Evolutionary conservation across 2,113 vertebrate genomes (phyloP).

Genomic region (Nibea coibor): DNA sequence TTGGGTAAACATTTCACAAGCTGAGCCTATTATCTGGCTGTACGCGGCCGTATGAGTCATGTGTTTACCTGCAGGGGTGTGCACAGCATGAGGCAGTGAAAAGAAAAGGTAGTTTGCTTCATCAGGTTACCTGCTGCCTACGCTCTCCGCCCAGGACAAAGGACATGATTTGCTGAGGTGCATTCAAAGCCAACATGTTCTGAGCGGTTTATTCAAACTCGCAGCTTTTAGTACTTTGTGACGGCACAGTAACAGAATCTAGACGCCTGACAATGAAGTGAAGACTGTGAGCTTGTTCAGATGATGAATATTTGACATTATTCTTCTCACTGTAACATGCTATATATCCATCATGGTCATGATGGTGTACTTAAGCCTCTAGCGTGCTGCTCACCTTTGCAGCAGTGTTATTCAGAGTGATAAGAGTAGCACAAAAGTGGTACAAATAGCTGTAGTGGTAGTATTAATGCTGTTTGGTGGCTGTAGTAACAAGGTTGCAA

Average conservation of each 20-base stretch:
- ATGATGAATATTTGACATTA: too few species aligned
- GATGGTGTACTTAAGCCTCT: too few species aligned
- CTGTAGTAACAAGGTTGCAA: too few species aligned
- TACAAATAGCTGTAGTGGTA: too few species aligned
- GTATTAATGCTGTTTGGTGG: too few species aligned
- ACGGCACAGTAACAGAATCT: not conserved
- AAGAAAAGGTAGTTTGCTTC: conserved; percentile 40
- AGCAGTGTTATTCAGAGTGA: too few species aligned
- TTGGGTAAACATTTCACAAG: conserved; percentile 65
- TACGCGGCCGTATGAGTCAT: conserved; percentile 50
- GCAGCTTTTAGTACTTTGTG: not conserved
- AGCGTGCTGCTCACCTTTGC: too few species aligned
- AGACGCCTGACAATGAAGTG: not conserved
- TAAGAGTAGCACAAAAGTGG: too few species aligned
- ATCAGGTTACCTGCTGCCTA: conserved; percentile 28
- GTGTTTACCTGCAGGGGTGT: conserved; percentile 74
- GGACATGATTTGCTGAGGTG: not conserved
- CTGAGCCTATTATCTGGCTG: conserved; percentile 43
- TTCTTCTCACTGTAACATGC: too few species aligned
- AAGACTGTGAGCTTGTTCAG: too few species aligned
- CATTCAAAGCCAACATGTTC: not conserved
- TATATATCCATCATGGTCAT: too few species aligned
- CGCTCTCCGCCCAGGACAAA: conserved; percentile 21
- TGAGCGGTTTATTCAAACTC: not conserved
- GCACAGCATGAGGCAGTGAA: conserved; percentile 20